Conservation (phyloP, 1,140 invertebrate species). For the Bombus turneri region DNA sequence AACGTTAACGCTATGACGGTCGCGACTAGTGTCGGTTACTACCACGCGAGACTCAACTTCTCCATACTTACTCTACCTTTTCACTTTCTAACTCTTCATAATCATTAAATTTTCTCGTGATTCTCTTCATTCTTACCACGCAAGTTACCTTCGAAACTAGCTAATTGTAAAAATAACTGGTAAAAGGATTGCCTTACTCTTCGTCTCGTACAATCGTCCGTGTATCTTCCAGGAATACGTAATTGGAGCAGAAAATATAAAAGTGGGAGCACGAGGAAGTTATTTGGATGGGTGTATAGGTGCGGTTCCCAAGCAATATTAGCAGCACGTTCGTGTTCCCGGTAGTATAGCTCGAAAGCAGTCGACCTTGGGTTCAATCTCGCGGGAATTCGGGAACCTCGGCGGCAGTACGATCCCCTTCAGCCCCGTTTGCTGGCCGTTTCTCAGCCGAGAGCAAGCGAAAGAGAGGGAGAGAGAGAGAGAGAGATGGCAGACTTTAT, state of each 20-base stretch:
- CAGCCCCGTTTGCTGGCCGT: background rate
- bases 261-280: background rate
- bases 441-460: background rate
- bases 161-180: too few species aligned
- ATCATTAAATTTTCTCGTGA: too few species aligned
- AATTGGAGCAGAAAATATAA: background rate
- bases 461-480: background rate
- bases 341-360: constrained; percentile 5
- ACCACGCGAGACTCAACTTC: too few species aligned
- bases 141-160: too few species aligned
- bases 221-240: background rate
- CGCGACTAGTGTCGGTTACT: too few species aligned
- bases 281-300: background rate
- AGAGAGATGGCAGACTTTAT: constrained; percentile 40
- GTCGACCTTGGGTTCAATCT: constrained; percentile 57
- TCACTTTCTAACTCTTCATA: too few species aligned
- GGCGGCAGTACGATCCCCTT: constrained; percentile 6
- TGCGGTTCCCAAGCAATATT: constrained; percentile 24
- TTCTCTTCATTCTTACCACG: too few species aligned
- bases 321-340: constrained; percentile 38
- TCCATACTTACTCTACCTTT: too few species aligned
- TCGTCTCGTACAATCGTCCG: background rate
- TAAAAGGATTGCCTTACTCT: too few species aligned
- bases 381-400: constrained; percentile 55
- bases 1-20: too few species aligned